phyloP scores from a whole-genome alignment of 1,140 invertebrate genomes.

The Proctacanthus coquilletti region DNA sequence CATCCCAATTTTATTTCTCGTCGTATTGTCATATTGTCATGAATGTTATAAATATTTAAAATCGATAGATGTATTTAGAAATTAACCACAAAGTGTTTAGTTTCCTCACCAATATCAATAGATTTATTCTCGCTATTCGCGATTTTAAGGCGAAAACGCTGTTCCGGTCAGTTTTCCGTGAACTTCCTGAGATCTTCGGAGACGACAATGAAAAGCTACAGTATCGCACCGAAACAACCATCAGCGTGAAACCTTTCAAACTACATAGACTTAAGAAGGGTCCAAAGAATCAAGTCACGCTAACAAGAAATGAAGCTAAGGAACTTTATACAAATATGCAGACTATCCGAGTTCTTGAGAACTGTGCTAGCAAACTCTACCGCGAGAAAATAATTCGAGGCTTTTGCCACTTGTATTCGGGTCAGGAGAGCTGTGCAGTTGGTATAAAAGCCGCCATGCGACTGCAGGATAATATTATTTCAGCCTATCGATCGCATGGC shows the following conservation, averaged over 20 bases:
- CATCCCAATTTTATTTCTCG: too few relatives aligned
- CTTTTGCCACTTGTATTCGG: conserved; percentile 72
- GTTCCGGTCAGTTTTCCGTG: too few relatives aligned
- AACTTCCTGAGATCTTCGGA: too few relatives aligned
- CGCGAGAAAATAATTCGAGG: conserved; percentile 62
- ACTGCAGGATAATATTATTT: conserved; percentile 46
- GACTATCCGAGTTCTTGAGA: conserved; percentile 51
- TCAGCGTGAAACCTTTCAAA: conserved; percentile 37
- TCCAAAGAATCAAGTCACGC: conserved; percentile 42
- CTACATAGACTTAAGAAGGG: conserved; percentile 74
- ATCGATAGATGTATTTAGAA: too few relatives aligned
- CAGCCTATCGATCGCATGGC: conserved; percentile 44
- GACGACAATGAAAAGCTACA: too few relatives aligned
- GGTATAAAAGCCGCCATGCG: conserved; percentile 38
- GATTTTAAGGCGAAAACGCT: too few relatives aligned
- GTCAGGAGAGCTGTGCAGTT: conserved; percentile 50
- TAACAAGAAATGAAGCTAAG: conserved; percentile 48
- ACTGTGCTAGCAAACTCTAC: conserved; percentile 51
- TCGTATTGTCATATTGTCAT: too few relatives aligned
- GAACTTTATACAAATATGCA: conserved; percentile 48
- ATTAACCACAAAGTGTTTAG: too few relatives aligned
- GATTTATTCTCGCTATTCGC: too few relatives aligned
- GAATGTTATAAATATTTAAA: too few relatives aligned
- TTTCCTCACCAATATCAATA: too few relatives aligned
- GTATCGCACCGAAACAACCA: background rate